These are phyloP conservation scores for Sinocyclocheilus anshuiensis DNA, from an alignment of 2,113 vertebrate genomes.

Conservation along the genomic window DNA sequence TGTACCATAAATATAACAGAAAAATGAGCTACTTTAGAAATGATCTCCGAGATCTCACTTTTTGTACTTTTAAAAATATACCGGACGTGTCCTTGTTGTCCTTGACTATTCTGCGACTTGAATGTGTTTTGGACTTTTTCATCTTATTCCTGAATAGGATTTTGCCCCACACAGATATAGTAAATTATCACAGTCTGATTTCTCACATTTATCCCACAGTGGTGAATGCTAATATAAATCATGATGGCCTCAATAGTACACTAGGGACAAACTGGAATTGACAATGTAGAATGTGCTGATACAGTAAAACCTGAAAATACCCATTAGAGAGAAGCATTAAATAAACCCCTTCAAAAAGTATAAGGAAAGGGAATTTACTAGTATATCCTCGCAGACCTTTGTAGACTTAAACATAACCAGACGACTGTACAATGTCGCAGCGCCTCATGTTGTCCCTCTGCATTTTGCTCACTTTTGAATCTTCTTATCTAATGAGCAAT, in stretches of 20 bases:
- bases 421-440: too few relatives aligned
- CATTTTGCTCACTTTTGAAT: too few relatives aligned
- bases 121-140: not conserved
- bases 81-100: not conserved
- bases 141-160: not conserved
- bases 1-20: not conserved
- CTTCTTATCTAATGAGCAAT: too few relatives aligned
- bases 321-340: not conserved
- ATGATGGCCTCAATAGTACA: constrained; percentile 31
- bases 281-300: constrained; percentile 28
- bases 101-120: not conserved
- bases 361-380: not conserved
- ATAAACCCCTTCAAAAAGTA: constrained; percentile 2
- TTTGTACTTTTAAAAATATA: not conserved
- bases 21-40: not conserved
- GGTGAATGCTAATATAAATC: constrained; percentile 29
- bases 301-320: constrained; percentile 3
- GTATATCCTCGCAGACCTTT: too few relatives aligned
- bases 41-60: not conserved
- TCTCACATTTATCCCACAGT: constrained; percentile 26
- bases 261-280: constrained; percentile 7
- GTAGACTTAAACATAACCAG: too few relatives aligned
- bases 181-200: constrained; percentile 8
- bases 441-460: too few relatives aligned
- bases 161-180: not conserved